These are phyloP conservation scores for Danionella cerebrum DNA, from an alignment of 2,113 vertebrate genomes.

Conservation along the genomic window DNA sequence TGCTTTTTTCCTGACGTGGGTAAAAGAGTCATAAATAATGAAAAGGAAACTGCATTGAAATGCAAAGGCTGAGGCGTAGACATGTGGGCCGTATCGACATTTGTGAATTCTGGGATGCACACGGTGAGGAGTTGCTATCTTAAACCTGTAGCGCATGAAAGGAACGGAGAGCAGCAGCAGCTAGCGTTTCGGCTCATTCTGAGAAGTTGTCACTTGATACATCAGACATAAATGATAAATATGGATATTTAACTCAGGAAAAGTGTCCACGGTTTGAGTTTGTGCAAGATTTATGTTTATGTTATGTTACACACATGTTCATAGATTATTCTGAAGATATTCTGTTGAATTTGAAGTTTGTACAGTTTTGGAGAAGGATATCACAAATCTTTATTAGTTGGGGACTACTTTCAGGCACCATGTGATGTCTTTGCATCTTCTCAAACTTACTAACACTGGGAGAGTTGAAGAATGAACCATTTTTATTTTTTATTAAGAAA, in stretches of 20 bases:
- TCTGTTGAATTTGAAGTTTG: too few relatives aligned
- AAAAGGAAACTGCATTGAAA: slow-evolving; percentile 69
- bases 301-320: too few relatives aligned
- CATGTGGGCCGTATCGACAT: slow-evolving; percentile 65
- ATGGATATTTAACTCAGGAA: not conserved
- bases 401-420: too few relatives aligned
- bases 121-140: slow-evolving; percentile 45
- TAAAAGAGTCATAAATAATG: slow-evolving; percentile 73
- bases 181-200: not conserved
- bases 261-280: too few relatives aligned
- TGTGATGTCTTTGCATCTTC: too few relatives aligned
- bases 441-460: too few relatives aligned
- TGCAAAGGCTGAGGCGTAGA: slow-evolving; percentile 65
- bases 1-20: slow-evolving; percentile 61
- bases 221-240: not conserved
- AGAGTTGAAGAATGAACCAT: too few relatives aligned
- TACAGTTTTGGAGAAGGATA: too few relatives aligned
- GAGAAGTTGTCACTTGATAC: not conserved
- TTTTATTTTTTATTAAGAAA: too few relatives aligned
- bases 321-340: too few relatives aligned
- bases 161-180: not conserved
- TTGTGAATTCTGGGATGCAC: slow-evolving; percentile 70
- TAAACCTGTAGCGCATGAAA: slow-evolving; percentile 17
- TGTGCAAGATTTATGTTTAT: too few relatives aligned
- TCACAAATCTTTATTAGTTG: too few relatives aligned